Conservation (phyloP, 2,888 invertebrate genomes). For the Scaptodrosophila latifasciaeformis region DNA sequence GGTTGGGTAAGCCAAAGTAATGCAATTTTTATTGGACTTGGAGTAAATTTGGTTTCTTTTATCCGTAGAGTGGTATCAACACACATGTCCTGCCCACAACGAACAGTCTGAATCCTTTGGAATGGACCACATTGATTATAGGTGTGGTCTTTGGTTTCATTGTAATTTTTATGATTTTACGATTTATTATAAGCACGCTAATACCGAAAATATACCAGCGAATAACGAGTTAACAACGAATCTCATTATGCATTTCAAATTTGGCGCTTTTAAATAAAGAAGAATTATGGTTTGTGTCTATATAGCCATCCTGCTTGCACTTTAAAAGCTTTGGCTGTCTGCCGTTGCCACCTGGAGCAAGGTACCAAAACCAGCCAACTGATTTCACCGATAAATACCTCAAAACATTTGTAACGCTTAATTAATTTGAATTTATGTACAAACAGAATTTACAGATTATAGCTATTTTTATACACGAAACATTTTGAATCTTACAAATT, state of each 20-base stretch:
- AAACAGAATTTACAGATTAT: too few species aligned
- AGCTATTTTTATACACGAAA: too few species aligned
- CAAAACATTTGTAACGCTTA: too few species aligned
- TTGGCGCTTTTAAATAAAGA: not conserved
- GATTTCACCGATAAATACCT: too few species aligned
- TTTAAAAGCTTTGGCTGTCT: too few species aligned
- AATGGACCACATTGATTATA: slow-evolving; percentile 72
- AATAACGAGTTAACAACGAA: slow-evolving; percentile 36
- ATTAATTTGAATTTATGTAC: too few species aligned
- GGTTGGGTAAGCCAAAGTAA: slow-evolving; percentile 84
- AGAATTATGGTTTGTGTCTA: too few species aligned
- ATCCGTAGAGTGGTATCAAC: slow-evolving; percentile 69
- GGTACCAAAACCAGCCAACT: too few species aligned
- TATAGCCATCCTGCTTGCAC: too few species aligned
- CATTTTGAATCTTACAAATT: too few species aligned
- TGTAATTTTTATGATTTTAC: slow-evolving; percentile 65
- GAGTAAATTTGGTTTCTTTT: not conserved
- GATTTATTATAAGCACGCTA: slow-evolving; percentile 66
- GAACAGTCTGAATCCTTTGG: slow-evolving; percentile 69
- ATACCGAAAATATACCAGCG: slow-evolving; percentile 66
- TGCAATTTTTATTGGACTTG: not conserved
- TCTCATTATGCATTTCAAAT: not conserved
- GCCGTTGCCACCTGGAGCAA: too few species aligned
- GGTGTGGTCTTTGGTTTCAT: slow-evolving; percentile 71
- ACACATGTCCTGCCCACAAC: slow-evolving; percentile 71